Evolutionary conservation across 2,888 invertebrate species (phyloP), one percentile per base, ranked within the genome.

Genomic region (Gari tellinella): DNA sequence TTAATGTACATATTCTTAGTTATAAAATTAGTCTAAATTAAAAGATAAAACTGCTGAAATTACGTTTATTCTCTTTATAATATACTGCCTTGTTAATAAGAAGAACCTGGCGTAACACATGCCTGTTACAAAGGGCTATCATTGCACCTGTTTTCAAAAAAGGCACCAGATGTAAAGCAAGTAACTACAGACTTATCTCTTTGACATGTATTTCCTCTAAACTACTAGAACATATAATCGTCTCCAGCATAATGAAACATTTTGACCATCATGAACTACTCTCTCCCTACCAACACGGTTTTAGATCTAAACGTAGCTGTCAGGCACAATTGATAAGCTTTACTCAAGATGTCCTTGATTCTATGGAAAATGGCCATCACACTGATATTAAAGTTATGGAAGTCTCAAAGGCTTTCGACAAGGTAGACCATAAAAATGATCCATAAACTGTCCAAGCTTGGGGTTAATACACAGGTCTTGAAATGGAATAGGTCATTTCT

Each of bases 401-500:
- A n/a, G 23, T 52, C 14, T 52, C 52, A 15, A 52, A 52, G 26
- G 52, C 26, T 17, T 52, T 31, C n/a, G n/a, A n/a, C n/a, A n/a
- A n/a, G n/a, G 40, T 40, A 8, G 40, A 40, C 40, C 40, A 14
- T 40, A 8, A 40, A 8, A 40, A 40, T 8, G 8, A n/a, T n/a
- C n/a, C n/a, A n/a, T n/a, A n/a, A n/a, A 26, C 10, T 52, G 2
- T 25, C 23, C 4, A 7, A 25, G 25, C 26, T 52, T 25, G 52
- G 52, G 2, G 52, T 52, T 25, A 26, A 52, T 25, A 25, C 4
- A 15, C 52, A 52, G 37, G 37, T 60, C 2, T 48, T 38, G 14
- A 48, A 17, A 17, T 60, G 60, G 48, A 60, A 48, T 14, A 26
- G 38, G 17, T 60, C 60, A 4, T 60, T 60, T 38, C 38, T 60